Evolutionary conservation across 53 echinoderm and acorn worm genomes (phyloP).

Genomic region (Temnopleurus reevesii): DNA sequence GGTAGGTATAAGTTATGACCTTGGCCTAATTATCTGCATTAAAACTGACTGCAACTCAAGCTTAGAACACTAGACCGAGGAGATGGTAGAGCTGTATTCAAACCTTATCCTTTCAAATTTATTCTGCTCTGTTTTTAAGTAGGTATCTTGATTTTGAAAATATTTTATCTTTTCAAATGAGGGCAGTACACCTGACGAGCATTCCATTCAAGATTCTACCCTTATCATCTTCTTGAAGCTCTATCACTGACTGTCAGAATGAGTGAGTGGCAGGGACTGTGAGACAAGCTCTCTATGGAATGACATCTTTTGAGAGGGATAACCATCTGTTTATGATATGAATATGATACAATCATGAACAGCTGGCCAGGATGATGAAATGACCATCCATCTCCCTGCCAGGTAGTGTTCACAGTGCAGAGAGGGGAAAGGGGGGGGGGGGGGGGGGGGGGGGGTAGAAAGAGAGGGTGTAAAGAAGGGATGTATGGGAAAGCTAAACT

Average conservation of each 20-base stretch:
- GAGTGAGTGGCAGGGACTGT: constrained; percentile 25
- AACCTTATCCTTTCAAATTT: too few relatives aligned
- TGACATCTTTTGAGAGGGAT: constrained; percentile 26
- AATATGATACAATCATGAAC: constrained; percentile 40
- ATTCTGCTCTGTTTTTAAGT: too few relatives aligned
- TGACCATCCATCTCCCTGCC: not conserved
- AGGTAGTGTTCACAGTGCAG: not conserved
- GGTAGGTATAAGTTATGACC: too few relatives aligned
- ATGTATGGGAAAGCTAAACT: not conserved
- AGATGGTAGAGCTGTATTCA: too few relatives aligned
- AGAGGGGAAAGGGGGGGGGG: not conserved
- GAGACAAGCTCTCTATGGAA: not conserved
- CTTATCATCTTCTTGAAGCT: not conserved
- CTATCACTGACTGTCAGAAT: constrained; percentile 29
- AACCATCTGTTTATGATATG: constrained; percentile 59
- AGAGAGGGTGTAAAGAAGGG: not conserved
- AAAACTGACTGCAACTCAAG: too few relatives aligned
- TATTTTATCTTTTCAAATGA: too few relatives aligned
- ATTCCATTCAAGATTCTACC: not conserved
- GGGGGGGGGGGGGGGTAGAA: not conserved
- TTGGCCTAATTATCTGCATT: too few relatives aligned
- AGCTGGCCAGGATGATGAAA: constrained; percentile 46
- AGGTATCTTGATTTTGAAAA: too few relatives aligned
- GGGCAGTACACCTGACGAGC: not conserved
- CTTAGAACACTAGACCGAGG: too few relatives aligned